Evolutionary conservation across 64 coral and sea anemone genomes (phyloP).

Genomic region (Anthopleura sola): DNA sequence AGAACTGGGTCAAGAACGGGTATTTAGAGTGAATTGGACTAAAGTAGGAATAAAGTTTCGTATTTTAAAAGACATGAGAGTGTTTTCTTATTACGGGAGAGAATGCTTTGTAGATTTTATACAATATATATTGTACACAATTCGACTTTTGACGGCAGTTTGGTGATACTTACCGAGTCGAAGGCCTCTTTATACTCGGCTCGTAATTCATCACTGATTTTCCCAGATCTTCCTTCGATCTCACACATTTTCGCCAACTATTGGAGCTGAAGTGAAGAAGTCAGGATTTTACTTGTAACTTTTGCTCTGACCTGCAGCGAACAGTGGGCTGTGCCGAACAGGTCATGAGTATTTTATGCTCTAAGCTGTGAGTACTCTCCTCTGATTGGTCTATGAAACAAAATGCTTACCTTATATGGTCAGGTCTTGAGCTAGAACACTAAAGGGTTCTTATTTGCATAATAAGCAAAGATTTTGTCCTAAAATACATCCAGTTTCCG

Average conservation of each 20-base stretch:
- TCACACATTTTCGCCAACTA: neutral
- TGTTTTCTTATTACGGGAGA: neutral
- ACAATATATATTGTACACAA: neutral
- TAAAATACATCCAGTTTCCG: neutral
- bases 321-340: neutral
- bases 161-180: slow-evolving; percentile 12
- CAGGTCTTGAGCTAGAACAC: neutral
- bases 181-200: slow-evolving; percentile 35
- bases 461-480: neutral
- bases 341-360: neutral
- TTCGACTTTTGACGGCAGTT: neutral
- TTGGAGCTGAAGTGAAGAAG: neutral
- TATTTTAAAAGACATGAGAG: neutral
- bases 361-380: neutral
- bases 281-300: neutral
- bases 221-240: neutral
- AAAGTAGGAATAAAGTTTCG: neutral
- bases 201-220: slow-evolving; percentile 12
- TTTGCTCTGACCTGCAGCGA: neutral
- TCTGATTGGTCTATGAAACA: neutral
- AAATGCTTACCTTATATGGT: neutral
- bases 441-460: neutral
- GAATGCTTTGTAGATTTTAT: neutral
- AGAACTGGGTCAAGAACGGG: neutral
- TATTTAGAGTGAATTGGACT: neutral